Conservation (phyloP, 2,888 invertebrate species). For the Crematogaster levior region DNA sequence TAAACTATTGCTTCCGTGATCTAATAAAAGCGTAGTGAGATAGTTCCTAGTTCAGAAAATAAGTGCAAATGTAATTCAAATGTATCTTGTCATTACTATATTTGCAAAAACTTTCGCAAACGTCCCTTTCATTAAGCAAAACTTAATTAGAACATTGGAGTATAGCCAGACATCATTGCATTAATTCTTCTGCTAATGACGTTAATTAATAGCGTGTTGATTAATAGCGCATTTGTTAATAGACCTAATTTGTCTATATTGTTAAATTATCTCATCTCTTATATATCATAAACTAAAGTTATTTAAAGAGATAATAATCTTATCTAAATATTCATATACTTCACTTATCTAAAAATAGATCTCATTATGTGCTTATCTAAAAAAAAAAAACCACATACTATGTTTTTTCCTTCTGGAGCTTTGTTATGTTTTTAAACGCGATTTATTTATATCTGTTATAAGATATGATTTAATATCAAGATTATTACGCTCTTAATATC, state of each 20-base stretch:
- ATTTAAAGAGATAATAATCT: too few relatives aligned
- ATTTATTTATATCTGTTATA: background rate
- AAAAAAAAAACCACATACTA: too few relatives aligned
- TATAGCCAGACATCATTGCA: slow-evolving; percentile 23
- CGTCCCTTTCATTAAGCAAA: slow-evolving; percentile 32
- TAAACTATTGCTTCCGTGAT: background rate
- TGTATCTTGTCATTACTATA: too few relatives aligned
- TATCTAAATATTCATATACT: background rate
- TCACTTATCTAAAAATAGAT: background rate
- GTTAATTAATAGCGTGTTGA: too few relatives aligned
- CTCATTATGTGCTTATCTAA: too few relatives aligned
- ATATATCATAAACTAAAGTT: too few relatives aligned
- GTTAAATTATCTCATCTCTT: too few relatives aligned
- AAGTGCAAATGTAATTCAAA: background rate
- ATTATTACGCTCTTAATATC: background rate
- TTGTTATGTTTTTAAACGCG: background rate
- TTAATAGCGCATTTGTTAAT: slow-evolving; percentile 1
- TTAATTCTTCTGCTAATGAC: slow-evolving; percentile 51
- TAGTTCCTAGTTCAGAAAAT: background rate
- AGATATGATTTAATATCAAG: too few relatives aligned
- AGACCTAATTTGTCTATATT: background rate
- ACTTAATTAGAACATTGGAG: slow-evolving; percentile 37
- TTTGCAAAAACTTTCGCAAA: slow-evolving; percentile 21
- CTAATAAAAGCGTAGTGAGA: background rate
- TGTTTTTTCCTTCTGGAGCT: background rate